These are phyloP conservation scores for Chiroxiphia lanceolata DNA, from an alignment of 2,797 vertebrate species.

Conservation along the genomic window DNA sequence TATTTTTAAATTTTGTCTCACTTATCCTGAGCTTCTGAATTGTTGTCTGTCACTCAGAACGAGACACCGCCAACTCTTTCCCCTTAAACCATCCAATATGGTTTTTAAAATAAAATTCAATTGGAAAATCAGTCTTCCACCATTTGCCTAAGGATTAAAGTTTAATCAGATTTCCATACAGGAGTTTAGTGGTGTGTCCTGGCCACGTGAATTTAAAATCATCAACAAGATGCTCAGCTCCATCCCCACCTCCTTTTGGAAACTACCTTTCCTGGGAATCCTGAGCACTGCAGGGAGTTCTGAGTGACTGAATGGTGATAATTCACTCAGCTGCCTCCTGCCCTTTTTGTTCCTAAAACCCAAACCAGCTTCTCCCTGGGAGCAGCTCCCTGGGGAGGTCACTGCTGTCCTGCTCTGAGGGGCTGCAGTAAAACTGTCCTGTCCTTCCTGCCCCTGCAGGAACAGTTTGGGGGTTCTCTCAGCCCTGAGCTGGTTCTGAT, in stretches of 20 bases:
- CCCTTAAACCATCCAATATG: neutral
- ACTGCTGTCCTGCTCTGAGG: neutral
- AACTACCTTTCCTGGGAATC: neutral
- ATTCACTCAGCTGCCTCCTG: neutral
- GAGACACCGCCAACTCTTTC: neutral
- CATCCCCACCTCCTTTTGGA: neutral
- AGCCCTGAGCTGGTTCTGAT: neutral
- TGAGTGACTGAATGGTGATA: neutral
- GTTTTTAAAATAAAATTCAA: neutral
- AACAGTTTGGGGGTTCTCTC: neutral
- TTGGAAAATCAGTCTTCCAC: neutral
- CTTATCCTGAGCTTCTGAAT: neutral
- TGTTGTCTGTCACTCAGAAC: neutral
- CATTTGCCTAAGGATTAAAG: conserved; percentile 28
- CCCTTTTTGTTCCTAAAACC: neutral
- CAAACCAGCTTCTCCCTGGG: neutral
- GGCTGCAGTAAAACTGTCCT: neutral
- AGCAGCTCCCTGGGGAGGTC: neutral
- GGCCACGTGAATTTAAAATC: neutral
- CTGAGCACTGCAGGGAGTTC: neutral
- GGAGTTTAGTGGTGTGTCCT: neutral
- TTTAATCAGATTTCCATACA: conserved; percentile 6
- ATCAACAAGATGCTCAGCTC: neutral
- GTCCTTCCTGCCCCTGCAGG: neutral
- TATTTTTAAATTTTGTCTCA: neutral